phyloP scores from a whole-genome alignment of 2,888 invertebrate species.

The Neoascia interrupta region DNA sequence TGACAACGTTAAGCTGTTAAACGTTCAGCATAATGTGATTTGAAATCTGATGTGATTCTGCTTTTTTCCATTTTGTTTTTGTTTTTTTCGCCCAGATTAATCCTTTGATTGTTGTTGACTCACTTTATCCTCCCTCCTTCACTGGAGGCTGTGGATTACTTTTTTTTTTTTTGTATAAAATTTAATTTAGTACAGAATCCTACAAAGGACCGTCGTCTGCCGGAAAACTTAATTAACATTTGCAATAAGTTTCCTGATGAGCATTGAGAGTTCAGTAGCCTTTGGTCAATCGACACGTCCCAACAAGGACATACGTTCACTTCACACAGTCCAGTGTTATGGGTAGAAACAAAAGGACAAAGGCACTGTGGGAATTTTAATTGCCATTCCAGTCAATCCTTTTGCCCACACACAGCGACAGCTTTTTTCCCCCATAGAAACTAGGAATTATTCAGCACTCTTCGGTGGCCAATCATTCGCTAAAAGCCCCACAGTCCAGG shows the following conservation, averaged over 20 bases:
- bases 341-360: slow-evolving; percentile 4
- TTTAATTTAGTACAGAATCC: slow-evolving; percentile 62
- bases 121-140: too few species aligned
- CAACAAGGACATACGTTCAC: background rate
- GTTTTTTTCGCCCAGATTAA: slow-evolving; percentile 23
- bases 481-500: too few species aligned
- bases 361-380: slow-evolving; percentile 28
- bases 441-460: background rate
- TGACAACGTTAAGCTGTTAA: slow-evolving; percentile 44
- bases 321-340: background rate
- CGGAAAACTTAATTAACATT: slow-evolving; percentile 67
- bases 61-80: slow-evolving; percentile 19
- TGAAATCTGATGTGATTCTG: slow-evolving; percentile 39
- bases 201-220: slow-evolving; percentile 47
- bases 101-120: slow-evolving; percentile 18
- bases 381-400: slow-evolving; percentile 32
- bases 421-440: too few species aligned
- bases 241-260: slow-evolving; percentile 65
- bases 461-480: background rate
- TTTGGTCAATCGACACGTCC: slow-evolving; percentile 22
- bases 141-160: too few species aligned
- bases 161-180: slow-evolving; percentile 29
- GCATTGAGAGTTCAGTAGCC: slow-evolving; percentile 43
- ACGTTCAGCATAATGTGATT: slow-evolving; percentile 50
- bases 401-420: background rate